These are phyloP conservation scores for Corvus cornix DNA, from an alignment of 2,113 vertebrate species.

Conservation along the genomic window DNA sequence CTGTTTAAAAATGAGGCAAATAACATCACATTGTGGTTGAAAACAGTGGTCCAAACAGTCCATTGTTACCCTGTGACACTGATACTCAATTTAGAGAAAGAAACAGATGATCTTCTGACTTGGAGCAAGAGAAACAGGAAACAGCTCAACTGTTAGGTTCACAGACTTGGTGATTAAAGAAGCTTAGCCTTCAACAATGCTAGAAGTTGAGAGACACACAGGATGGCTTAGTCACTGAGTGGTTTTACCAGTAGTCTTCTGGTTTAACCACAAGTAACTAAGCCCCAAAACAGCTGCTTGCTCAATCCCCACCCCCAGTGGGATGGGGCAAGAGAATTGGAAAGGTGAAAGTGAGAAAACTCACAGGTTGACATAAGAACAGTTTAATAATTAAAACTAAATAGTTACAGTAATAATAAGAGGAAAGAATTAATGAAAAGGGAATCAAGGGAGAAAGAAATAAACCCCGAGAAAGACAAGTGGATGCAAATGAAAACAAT, in stretches of 20 bases:
- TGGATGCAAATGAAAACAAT: background rate
- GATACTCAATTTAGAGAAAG: background rate
- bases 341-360: background rate
- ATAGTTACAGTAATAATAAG: background rate
- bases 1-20: background rate
- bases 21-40: background rate
- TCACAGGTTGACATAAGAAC: background rate
- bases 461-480: background rate
- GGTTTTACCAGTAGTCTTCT: background rate
- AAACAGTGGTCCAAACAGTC: background rate
- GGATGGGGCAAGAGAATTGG: background rate
- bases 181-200: background rate
- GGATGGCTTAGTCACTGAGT: background rate
- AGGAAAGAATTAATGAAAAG: background rate
- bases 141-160: background rate
- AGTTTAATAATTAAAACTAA: background rate
- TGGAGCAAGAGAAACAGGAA: background rate
- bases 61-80: background rate
- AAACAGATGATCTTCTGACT: background rate
- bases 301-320: background rate
- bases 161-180: background rate
- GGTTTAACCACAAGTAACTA: background rate
- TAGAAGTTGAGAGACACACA: background rate
- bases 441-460: background rate
- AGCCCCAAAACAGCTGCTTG: rapidly evolving